Conservation (phyloP, 2,113 vertebrate species). For the Alouatta palliata region DNA sequence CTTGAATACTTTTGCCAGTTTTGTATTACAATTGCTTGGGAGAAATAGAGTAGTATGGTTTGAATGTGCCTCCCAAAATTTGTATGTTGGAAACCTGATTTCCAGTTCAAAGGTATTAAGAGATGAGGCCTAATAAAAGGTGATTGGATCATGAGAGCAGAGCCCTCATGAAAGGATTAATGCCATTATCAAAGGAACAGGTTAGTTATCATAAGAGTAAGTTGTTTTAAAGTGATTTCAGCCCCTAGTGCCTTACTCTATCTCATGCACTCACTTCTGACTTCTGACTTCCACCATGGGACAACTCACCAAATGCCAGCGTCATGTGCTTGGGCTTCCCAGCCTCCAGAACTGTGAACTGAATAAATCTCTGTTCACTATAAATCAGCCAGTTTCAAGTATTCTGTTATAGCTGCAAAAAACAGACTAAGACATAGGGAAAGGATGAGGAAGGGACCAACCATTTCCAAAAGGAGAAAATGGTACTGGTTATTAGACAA, state of each 20-base stretch:
- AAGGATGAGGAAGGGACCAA: background rate
- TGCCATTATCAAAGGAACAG: background rate
- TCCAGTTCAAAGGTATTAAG: background rate
- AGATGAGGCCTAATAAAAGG: background rate
- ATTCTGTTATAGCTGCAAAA: background rate
- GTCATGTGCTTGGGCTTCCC: background rate
- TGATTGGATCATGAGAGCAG: background rate
- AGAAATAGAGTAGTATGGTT: background rate
- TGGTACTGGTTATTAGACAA: background rate
- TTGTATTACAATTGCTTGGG: background rate
- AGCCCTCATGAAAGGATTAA: background rate
- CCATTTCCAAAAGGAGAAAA: background rate
- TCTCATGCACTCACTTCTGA: background rate
- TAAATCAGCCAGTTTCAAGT: background rate
- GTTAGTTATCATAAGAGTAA: background rate
- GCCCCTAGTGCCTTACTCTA: background rate
- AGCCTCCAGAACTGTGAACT: background rate
- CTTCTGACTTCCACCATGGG: background rate
- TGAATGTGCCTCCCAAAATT: background rate
- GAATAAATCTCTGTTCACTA: background rate
- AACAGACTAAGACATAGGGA: background rate
- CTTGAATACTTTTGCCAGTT: background rate
- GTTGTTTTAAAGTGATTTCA: background rate
- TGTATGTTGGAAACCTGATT: background rate
- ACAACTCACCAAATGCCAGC: background rate